Evolutionary conservation across 2,888 invertebrate genomes (phyloP), one percentile per base, ranked within the genome.

Genomic region (Mycalesis mineus): DNA sequence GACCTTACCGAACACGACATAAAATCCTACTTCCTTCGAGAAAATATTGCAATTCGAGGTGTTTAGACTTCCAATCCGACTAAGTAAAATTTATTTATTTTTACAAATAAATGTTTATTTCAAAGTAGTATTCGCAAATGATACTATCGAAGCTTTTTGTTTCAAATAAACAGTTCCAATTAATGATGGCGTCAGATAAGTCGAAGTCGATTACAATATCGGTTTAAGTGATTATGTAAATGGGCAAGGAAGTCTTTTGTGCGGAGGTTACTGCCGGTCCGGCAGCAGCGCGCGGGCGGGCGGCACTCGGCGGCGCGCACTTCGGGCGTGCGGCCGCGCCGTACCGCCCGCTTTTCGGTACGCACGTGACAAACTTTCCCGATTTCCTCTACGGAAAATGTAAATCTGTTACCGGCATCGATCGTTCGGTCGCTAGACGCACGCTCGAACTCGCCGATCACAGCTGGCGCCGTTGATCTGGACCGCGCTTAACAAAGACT

Each of bases 341-440:
- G 82, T 80, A 70, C 81, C 80, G 82, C 82, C 82, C 80, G 83
- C 77, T 72, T 73, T 74, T 64, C 64, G 67, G 70, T 70, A 74
- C 74, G 73, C 84, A 84, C 84, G 83, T 83, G 82, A 82, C 84
- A 88, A 89, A 89, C 88, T 89, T 89, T 88, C 77, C 79, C 88
- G 88, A 88, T 88, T 82, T 86, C 80, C 87, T 80, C 75, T 68
- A 77, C 82, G 84, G 83, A 86, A 88, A 88, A 89, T 88, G 88
- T 88, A 86, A 89, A 88, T 88, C 87, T 80, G 84, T 80, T 79
- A 81, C 80, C 80, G 82, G 81, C 86, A 89, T 88, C 89, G 89
- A 88, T 88, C 89, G 88, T 75, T 65, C 73, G 73, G 72, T 70
- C 73, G 76, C 73, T 78, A 81, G 84, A 82, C 83, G 81, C 79